phyloP scores from a whole-genome alignment of 2,888 invertebrate species.

The Epicampocera succincta region DNA sequence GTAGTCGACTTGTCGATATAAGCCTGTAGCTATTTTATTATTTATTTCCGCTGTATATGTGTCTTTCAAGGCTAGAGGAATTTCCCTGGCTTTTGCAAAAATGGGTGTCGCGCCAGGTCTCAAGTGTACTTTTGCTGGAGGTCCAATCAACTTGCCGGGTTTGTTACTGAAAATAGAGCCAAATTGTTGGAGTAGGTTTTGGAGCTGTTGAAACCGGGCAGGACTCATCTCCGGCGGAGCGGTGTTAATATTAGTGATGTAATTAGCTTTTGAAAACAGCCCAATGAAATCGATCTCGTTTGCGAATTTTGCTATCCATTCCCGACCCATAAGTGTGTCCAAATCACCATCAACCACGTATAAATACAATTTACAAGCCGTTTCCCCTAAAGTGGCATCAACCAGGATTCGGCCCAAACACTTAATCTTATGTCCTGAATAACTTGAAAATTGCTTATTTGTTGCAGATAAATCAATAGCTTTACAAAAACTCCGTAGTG shows the following conservation, averaged over 20 bases:
- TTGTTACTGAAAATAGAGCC: neutral
- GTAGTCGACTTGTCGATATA: slow-evolving; percentile 50
- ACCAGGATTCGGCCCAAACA: slow-evolving; percentile 19
- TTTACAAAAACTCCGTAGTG: neutral
- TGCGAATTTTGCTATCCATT: slow-evolving; percentile 49
- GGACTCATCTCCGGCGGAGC: neutral
- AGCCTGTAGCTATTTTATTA: neutral
- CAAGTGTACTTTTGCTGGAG: slow-evolving; percentile 29
- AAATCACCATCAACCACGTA: slow-evolving; percentile 40
- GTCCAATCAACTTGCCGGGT: slow-evolving; percentile 17
- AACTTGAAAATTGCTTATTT: slow-evolving; percentile 1
- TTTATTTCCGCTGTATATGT: too few species aligned
- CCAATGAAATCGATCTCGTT: slow-evolving; percentile 33
- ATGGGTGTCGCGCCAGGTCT: slow-evolving; percentile 27
- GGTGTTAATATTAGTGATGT: neutral
- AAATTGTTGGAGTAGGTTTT: neutral
- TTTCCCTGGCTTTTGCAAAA: slow-evolving; percentile 27
- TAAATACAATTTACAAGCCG: neutral
- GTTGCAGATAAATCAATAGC: too few species aligned
- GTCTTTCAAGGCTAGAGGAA: too few species aligned
- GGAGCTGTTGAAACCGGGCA: too few species aligned
- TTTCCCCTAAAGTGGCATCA: neutral
- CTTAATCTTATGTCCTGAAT: slow-evolving; percentile 30
- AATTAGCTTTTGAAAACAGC: slow-evolving; percentile 21
- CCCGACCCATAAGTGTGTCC: slow-evolving; percentile 27